Evolutionary conservation across 2,113 vertebrate species (phyloP).

Genomic region (Austrofundulus limnaeus): DNA sequence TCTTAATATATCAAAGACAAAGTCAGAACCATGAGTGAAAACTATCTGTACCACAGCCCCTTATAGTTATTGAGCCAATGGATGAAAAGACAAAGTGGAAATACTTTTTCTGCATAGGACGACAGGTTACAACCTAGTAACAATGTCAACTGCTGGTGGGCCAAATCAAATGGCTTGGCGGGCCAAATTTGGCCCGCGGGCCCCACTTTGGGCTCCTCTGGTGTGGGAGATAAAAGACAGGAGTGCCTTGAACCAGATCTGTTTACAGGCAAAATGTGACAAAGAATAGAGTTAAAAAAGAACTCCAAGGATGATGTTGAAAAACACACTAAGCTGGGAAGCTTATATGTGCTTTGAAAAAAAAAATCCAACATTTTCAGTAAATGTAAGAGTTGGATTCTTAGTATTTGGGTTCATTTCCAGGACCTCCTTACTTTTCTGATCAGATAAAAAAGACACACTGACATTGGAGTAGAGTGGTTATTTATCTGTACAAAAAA

Average conservation of each 20-base stretch:
- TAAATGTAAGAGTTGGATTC: background rate
- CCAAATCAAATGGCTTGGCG: too few relatives aligned
- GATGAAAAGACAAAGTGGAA: too few relatives aligned
- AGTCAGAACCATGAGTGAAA: too few relatives aligned
- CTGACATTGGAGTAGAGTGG: background rate
- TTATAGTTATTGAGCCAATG: too few relatives aligned
- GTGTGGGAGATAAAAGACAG: background rate
- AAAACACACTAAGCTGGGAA: background rate
- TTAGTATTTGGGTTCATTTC: background rate
- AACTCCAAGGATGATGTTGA: too few relatives aligned
- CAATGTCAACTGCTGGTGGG: too few relatives aligned
- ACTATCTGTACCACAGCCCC: too few relatives aligned
- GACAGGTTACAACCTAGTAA: too few relatives aligned
- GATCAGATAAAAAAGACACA: slow-evolving; percentile 20
- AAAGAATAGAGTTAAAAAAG: background rate
- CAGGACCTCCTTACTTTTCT: slow-evolving; percentile 1
- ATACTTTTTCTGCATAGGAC: too few relatives aligned
- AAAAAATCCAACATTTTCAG: background rate
- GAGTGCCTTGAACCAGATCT: background rate
- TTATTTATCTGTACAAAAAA: slow-evolving; percentile 16
- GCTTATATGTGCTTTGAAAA: background rate
- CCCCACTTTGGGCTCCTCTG: too few relatives aligned
- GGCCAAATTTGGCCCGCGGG: too few relatives aligned
- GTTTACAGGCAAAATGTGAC: background rate
- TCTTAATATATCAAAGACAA: too few relatives aligned